Evolutionary conservation across 2,113 vertebrate species (phyloP).

Genomic region (Corynorhinus townsendii): DNA sequence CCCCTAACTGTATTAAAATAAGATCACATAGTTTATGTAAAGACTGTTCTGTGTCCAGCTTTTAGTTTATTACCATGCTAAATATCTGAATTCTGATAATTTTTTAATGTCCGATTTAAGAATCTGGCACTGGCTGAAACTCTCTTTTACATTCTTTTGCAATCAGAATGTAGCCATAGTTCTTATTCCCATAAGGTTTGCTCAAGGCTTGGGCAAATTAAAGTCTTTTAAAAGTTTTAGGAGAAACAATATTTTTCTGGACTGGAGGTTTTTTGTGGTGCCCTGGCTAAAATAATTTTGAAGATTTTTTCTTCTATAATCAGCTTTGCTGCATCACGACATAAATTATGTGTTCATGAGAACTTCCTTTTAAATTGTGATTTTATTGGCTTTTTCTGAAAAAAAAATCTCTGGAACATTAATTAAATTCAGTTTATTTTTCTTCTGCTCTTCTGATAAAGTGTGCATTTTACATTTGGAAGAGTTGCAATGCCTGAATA

Average conservation of each 20-base stretch:
- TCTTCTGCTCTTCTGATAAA: not conserved
- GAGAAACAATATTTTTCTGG: not conserved
- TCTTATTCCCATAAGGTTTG: not conserved
- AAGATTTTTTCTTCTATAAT: constrained; percentile 20
- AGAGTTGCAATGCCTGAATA: not conserved
- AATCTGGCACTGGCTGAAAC: not conserved
- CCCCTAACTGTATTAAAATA: not conserved
- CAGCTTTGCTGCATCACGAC: not conserved
- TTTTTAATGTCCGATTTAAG: not conserved
- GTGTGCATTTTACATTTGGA: not conserved
- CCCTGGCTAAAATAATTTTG: not conserved
- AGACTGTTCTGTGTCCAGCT: not conserved
- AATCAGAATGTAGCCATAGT: not conserved
- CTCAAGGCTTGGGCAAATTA: not conserved
- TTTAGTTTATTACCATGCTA: not conserved
- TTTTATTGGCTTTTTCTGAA: not conserved
- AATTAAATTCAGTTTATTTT: constrained; percentile 4
- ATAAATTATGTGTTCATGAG: not conserved
- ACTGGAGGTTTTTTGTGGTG: not conserved
- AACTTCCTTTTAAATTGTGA: not conserved
- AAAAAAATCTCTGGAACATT: not conserved
- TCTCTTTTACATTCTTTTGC: not conserved
- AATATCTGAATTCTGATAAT: constrained; percentile 1
- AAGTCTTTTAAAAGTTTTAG: not conserved
- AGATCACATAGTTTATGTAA: not conserved